These are phyloP conservation scores for Pammene aurita DNA, from an alignment of 2,888 invertebrate genomes.

Conservation along the genomic window DNA sequence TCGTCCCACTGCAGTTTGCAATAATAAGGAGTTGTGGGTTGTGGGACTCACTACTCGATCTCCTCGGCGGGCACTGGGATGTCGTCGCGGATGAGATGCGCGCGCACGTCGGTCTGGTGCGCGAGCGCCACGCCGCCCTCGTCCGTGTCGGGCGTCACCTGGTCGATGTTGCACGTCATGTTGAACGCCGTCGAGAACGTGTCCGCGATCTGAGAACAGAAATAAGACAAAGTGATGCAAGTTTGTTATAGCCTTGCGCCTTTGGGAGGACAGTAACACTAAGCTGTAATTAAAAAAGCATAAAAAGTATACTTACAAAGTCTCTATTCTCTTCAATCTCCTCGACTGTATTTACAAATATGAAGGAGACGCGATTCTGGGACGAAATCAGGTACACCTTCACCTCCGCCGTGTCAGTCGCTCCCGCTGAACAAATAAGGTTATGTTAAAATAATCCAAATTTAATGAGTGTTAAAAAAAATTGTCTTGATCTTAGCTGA, in stretches of 20 bases:
- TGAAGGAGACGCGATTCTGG: conserved; percentile 81
- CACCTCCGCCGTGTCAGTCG: conserved; percentile 70
- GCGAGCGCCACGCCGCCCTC: conserved; percentile 62
- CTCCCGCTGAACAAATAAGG: conserved; percentile 57
- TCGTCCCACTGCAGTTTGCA: too few species aligned
- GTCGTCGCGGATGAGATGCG: conserved; percentile 83
- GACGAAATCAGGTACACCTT: conserved; percentile 84
- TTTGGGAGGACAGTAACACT: too few species aligned
- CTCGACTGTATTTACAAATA: conserved; percentile 78
- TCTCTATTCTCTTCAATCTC: conserved; percentile 64
- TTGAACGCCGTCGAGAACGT: conserved; percentile 78
- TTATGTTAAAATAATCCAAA: neutral
- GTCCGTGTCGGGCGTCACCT: conserved; percentile 70
- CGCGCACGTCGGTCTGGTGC: conserved; percentile 75
- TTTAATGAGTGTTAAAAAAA: too few species aligned
- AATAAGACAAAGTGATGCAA: too few species aligned
- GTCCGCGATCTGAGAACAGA: conserved; percentile 73
- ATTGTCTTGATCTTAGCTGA: too few species aligned
- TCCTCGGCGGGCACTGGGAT: conserved; percentile 75
- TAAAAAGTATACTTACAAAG: conserved; percentile 73
- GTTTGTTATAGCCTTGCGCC: too few species aligned
- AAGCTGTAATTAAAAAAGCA: too few species aligned
- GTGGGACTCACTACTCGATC: conserved; percentile 77
- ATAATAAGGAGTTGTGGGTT: too few species aligned
- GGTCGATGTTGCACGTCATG: conserved; percentile 84